Conservation (phyloP, 2,113 vertebrate genomes). For the Epinephelus cyanopodus region DNA sequence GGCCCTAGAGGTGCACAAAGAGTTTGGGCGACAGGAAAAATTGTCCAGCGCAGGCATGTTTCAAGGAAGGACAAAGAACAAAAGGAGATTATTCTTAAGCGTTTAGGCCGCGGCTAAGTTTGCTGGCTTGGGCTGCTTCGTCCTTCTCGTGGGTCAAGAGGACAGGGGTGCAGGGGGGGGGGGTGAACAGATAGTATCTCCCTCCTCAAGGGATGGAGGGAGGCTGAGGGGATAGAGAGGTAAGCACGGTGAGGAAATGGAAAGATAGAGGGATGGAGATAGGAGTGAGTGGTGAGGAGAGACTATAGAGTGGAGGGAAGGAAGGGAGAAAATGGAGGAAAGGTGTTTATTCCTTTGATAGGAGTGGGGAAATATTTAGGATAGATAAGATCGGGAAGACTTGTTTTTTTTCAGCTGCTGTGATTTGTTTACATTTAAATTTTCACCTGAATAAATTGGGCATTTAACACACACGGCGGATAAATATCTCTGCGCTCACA, state of each 20-base stretch:
- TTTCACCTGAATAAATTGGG: not conserved
- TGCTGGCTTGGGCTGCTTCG: constrained; percentile 55
- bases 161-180: constrained; percentile 33
- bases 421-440: constrained; percentile 26
- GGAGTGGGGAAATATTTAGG: not conserved
- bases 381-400: not conserved
- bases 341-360: not conserved
- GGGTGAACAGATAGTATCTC: constrained; percentile 64
- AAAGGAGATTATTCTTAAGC: constrained; percentile 49
- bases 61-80: constrained; percentile 57
- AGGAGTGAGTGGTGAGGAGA: constrained; percentile 44
- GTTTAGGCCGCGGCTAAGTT: constrained; percentile 48
- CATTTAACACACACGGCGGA: not conserved
- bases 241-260: constrained; percentile 64
- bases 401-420: not conserved
- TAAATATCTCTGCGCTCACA: constrained; percentile 1
- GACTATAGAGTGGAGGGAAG: constrained; percentile 2
- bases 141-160: constrained; percentile 75
- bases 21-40: constrained; percentile 48
- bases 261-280: constrained; percentile 67
- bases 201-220: constrained; percentile 61
- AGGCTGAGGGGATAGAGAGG: constrained; percentile 57
- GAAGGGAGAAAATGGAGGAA: not conserved
- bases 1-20: constrained; percentile 65
- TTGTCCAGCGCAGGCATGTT: constrained; percentile 51